phyloP scores from a whole-genome alignment of 2,888 invertebrate genomes.

The Oscheius onirici region DNA sequence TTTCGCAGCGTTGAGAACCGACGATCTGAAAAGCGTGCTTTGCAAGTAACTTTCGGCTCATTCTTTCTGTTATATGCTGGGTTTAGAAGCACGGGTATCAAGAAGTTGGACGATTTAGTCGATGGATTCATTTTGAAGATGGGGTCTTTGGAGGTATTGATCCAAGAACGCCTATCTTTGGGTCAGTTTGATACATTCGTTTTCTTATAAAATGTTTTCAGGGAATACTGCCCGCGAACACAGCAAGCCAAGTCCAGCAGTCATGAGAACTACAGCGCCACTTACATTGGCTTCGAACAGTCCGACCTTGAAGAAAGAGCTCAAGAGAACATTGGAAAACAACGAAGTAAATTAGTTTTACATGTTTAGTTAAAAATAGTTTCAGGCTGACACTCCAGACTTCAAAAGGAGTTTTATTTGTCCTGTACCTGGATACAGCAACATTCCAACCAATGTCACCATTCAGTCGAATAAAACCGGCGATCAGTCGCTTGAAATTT shows the following conservation, averaged over 20 bases:
- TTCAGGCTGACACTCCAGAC: neutral
- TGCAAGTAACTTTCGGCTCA: neutral
- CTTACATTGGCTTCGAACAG: neutral
- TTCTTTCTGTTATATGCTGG: neutral
- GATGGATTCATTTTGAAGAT: conserved; percentile 49
- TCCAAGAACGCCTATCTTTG: conserved; percentile 40
- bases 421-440: conserved; percentile 3
- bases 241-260: too few relatives aligned
- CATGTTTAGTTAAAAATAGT: too few relatives aligned
- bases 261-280: neutral
- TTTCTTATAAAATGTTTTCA: too few relatives aligned
- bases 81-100: conserved; percentile 41
- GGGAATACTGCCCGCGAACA: too few relatives aligned
- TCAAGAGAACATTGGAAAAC: too few relatives aligned
- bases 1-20: conserved; percentile 39
- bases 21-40: conserved; percentile 34
- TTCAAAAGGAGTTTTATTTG: conserved; percentile 21
- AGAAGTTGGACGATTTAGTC: conserved; percentile 46
- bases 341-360: too few relatives aligned
- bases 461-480: too few relatives aligned
- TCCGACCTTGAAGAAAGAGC: too few relatives aligned
- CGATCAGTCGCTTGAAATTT: conserved; percentile 32
- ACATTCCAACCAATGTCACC: too few relatives aligned
- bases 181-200: too few relatives aligned
- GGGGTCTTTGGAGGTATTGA: conserved; percentile 51